phyloP scores from a whole-genome alignment of 35 echinoderm and acorn worm species.

The Patiria miniata region DNA sequence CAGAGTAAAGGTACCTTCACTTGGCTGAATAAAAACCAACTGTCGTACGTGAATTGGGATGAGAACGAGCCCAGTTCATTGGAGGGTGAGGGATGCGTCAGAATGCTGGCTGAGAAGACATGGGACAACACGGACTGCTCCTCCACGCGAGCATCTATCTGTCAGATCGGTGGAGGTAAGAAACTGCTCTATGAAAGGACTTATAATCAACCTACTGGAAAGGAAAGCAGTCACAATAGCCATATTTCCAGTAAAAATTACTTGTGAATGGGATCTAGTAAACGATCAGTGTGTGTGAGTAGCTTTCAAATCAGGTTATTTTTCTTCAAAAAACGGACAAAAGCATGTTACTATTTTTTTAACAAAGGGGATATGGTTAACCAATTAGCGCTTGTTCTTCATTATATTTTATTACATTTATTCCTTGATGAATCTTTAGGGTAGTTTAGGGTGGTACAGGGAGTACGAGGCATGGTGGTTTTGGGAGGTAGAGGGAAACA shows the following conservation, averaged over 20 bases:
- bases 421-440: too few species aligned
- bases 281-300: too few species aligned
- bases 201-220: too few species aligned
- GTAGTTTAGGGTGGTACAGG: too few species aligned
- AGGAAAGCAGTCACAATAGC: neutral
- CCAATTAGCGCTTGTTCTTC: too few species aligned
- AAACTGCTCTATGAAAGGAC: neutral
- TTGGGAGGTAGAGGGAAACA: too few species aligned
- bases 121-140: conserved; percentile 49
- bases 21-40: conserved; percentile 46
- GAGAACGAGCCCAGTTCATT: conserved; percentile 36
- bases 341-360: neutral
- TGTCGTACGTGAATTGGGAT: conserved; percentile 48
- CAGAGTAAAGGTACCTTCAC: neutral
- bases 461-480: too few species aligned
- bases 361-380: too few species aligned
- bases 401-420: too few species aligned
- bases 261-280: neutral
- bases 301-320: neutral
- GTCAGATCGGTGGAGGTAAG: conserved; percentile 52
- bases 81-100: conserved; percentile 55
- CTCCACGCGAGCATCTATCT: neutral
- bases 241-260: too few species aligned
- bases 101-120: conserved; percentile 4
- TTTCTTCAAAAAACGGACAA: neutral